Conservation (phyloP, 2,888 invertebrate species). For the Eulithis prunata region DNA sequence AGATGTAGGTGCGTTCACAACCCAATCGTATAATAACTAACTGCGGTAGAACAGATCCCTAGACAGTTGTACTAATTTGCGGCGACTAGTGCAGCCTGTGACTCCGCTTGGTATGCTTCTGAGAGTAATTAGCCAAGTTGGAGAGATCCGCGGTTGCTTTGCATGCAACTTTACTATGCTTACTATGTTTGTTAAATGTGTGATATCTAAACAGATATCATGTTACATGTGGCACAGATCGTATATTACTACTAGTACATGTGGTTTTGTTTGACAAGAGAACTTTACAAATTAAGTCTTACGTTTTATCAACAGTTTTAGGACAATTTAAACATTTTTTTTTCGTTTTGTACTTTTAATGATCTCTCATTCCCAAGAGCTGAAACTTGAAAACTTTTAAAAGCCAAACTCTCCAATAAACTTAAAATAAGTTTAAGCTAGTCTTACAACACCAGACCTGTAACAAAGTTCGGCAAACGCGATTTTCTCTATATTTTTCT, state of each 20-base stretch:
- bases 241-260: too few relatives aligned
- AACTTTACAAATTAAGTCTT: too few relatives aligned
- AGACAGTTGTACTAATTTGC: slow-evolving; percentile 25
- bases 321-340: slow-evolving; percentile 1
- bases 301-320: too few relatives aligned
- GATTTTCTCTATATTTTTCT: slow-evolving; percentile 15
- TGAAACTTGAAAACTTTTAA: slow-evolving; percentile 14
- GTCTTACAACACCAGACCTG: slow-evolving; percentile 15
- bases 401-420: slow-evolving; percentile 24
- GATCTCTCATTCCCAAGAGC: slow-evolving; percentile 13
- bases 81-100: slow-evolving; percentile 8
- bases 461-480: slow-evolving; percentile 5
- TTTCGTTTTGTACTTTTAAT: slow-evolving; percentile 18
- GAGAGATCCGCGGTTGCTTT: slow-evolving; percentile 15
- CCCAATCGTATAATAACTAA: slow-evolving; percentile 17
- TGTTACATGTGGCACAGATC: too few relatives aligned
- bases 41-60: slow-evolving; percentile 18
- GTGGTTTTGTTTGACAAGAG: too few relatives aligned
- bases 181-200: background rate
- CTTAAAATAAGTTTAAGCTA: slow-evolving; percentile 21
- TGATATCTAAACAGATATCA: too few relatives aligned
- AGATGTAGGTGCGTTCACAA: slow-evolving; percentile 8
- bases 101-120: slow-evolving; percentile 15
- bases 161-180: slow-evolving; percentile 9
- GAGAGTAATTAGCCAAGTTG: slow-evolving; percentile 23